These are phyloP conservation scores for Temnothorax rugatulus DNA, from an alignment of 2,888 invertebrate genomes.

Conservation along the genomic window DNA sequence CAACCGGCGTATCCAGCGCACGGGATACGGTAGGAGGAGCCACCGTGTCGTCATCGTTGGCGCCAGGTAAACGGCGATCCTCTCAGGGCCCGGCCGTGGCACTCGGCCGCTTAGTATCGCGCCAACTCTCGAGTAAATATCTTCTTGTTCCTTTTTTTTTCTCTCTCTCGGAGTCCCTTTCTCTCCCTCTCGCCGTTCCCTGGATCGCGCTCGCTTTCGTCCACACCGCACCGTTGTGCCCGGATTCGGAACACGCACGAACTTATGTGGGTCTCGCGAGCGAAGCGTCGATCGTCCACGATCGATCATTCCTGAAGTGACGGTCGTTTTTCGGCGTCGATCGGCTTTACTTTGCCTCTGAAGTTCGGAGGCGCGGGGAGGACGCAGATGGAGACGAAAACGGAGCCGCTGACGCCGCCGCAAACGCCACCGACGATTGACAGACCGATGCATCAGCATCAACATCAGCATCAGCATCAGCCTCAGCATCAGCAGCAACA, in stretches of 20 bases:
- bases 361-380: background rate
- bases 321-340: background rate
- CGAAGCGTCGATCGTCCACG: conserved; percentile 5
- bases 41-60: conserved; percentile 73
- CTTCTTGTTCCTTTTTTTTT: conserved; percentile 63
- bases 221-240: background rate
- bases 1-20: conserved; percentile 82
- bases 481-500: conserved; percentile 20
- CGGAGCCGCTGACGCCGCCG: conserved; percentile 84
- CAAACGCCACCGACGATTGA: conserved; percentile 82
- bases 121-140: conserved; percentile 67
- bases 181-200: background rate
- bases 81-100: conserved; percentile 59
- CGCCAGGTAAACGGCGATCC: conserved; percentile 76
- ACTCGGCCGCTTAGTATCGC: conserved; percentile 76
- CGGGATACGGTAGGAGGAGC: conserved; percentile 83
- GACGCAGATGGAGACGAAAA: conserved; percentile 79
- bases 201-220: background rate
- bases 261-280: conserved; percentile 25
- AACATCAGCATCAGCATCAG: conserved; percentile 53
- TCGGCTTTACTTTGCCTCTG: background rate
- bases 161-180: background rate
- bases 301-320: conserved; percentile 10
- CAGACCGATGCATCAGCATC: conserved; percentile 63
- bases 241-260: background rate